These are phyloP conservation scores for Anser brachyrhynchus DNA, from an alignment of 2,113 vertebrate species.

Conservation along the genomic window DNA sequence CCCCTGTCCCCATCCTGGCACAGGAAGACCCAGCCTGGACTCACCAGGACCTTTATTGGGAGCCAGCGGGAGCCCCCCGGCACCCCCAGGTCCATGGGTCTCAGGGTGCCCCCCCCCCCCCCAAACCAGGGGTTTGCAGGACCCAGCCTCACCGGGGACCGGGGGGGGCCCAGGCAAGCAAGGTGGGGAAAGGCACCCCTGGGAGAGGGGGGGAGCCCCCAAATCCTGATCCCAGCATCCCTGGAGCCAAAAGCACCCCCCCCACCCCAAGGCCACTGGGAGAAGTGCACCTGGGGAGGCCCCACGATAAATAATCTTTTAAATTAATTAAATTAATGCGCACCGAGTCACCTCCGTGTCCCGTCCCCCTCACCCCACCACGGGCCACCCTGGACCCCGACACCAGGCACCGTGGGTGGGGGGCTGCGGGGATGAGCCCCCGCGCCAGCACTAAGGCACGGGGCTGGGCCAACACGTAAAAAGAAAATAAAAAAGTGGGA, in stretches of 20 bases:
- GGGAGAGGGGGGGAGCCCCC: neutral
- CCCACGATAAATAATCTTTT: constrained; percentile 46
- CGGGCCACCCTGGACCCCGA: neutral
- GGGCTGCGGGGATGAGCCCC: neutral
- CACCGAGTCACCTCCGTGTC: neutral
- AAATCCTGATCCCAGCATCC: neutral
- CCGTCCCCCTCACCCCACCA: too few species aligned
- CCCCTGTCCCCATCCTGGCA: neutral
- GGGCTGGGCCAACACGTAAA: neutral
- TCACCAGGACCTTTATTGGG: constrained; percentile 19
- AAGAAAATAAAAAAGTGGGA: neutral
- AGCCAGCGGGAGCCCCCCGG: neutral
- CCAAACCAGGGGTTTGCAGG: neutral
- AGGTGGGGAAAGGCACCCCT: neutral
- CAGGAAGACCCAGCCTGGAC: neutral
- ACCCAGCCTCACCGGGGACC: neutral
- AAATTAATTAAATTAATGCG: constrained; percentile 63
- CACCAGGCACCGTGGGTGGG: neutral
- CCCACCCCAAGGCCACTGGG: neutral
- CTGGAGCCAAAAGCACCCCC: neutral
- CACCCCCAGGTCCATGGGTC: neutral
- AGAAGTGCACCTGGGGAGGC: neutral
- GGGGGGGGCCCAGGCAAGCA: neutral
- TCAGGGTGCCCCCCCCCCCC: neutral
- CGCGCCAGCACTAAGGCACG: constrained; percentile 16